Evolutionary conservation across 2,113 vertebrate genomes (phyloP).

Genomic region (Argyrosomus japonicus): DNA sequence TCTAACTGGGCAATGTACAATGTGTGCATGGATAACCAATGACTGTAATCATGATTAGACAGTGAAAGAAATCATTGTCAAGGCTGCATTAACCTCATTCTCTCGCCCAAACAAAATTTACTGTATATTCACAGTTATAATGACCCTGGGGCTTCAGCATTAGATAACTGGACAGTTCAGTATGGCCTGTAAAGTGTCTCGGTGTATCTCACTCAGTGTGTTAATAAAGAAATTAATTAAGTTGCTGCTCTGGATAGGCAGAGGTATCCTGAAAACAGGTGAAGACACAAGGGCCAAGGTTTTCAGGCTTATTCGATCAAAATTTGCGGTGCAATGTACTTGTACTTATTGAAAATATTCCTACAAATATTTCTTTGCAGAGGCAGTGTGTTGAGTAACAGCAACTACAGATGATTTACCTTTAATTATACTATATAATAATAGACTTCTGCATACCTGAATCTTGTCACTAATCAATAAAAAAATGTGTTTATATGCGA

Average conservation of each 20-base stretch:
- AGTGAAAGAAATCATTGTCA: slow-evolving; percentile 65
- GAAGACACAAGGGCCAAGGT: background rate
- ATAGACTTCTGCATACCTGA: background rate
- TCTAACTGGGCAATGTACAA: slow-evolving; percentile 59
- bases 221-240: slow-evolving; percentile 20
- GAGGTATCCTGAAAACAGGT: slow-evolving; percentile 19
- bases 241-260: slow-evolving; percentile 23
- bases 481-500: slow-evolving; percentile 13
- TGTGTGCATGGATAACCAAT: slow-evolving; percentile 70
- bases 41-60: slow-evolving; percentile 42
- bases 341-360: background rate
- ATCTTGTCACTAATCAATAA: background rate
- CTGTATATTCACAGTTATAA: slow-evolving; percentile 18
- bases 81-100: slow-evolving; percentile 62
- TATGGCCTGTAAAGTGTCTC: background rate
- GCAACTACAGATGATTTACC: background rate
- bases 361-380: background rate
- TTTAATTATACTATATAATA: too few relatives aligned
- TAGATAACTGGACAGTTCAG: slow-evolving; percentile 22
- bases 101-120: slow-evolving; percentile 17
- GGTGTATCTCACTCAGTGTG: slow-evolving; percentile 8
- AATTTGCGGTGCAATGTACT: background rate
- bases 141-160: slow-evolving; percentile 32
- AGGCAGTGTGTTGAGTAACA: background rate
- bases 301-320: background rate